These are phyloP conservation scores for Thamnaconus septentrionalis DNA, from an alignment of 2,113 vertebrate genomes.

Conservation along the genomic window DNA sequence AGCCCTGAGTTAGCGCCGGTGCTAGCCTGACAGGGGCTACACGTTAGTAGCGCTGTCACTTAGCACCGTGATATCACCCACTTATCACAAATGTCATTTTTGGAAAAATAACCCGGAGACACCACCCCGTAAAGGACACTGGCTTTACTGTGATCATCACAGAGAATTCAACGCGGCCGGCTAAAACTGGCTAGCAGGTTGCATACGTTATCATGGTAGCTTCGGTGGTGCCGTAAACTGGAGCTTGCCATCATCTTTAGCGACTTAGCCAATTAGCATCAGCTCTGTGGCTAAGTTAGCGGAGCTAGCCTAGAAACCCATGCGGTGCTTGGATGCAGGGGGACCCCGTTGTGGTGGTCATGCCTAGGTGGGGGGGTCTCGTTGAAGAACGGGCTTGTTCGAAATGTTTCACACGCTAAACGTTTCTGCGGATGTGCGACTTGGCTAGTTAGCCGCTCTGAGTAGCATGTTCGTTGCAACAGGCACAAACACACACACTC, in stretches of 20 bases:
- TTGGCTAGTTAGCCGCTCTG: constrained; percentile 2
- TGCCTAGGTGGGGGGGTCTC: too few species aligned
- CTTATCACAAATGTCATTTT: too few species aligned
- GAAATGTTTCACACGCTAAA: not conserved
- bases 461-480: constrained; percentile 56
- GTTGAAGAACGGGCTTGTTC: too few species aligned
- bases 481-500: constrained; percentile 27
- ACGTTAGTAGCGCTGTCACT: too few species aligned
- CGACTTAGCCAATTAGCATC: constrained; percentile 57
- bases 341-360: not conserved
- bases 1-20: too few species aligned
- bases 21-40: too few species aligned
- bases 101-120: too few species aligned
- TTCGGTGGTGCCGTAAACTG: constrained; percentile 2
- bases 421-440: not conserved
- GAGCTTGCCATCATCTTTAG: constrained; percentile 6
- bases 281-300: constrained; percentile 50
- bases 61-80: too few species aligned
- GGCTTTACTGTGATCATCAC: too few species aligned
- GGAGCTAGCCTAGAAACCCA: constrained; percentile 71
- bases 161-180: not conserved
- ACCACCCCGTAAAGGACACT: too few species aligned
- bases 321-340: constrained; percentile 46
- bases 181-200: constrained; percentile 28
- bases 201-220: constrained; percentile 35